phyloP scores from a whole-genome alignment of 2,113 vertebrate species.

The Macheiramphus alcinus region DNA sequence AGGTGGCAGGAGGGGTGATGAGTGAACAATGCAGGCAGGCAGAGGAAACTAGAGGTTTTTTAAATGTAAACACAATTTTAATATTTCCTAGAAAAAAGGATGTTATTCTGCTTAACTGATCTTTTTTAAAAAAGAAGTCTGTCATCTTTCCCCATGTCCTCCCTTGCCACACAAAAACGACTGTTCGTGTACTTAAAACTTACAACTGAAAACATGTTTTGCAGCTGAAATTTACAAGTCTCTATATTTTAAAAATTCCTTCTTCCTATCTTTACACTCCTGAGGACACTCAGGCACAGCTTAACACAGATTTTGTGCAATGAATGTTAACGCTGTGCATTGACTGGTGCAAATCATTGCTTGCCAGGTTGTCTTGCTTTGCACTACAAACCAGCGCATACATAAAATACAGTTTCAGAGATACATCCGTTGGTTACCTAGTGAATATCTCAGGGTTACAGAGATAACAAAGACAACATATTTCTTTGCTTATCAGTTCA shows the following conservation, averaged over 20 bases:
- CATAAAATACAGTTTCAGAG: neutral
- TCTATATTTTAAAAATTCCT: neutral
- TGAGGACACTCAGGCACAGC: neutral
- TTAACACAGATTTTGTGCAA: neutral
- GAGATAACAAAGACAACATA: neutral
- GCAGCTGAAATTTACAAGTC: neutral
- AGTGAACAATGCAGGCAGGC: neutral
- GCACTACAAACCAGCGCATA: neutral
- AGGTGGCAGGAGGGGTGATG: neutral
- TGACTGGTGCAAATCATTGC: neutral
- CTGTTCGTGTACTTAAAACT: neutral
- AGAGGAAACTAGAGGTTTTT: neutral
- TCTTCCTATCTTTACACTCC: neutral
- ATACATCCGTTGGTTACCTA: neutral
- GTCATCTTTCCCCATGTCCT: neutral
- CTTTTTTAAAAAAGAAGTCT: neutral
- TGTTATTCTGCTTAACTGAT: neutral
- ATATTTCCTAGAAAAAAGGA: slow-evolving; percentile 37
- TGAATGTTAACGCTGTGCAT: neutral
- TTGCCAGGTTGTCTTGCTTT: neutral
- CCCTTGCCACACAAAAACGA: neutral
- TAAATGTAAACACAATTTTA: neutral
- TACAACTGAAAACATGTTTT: neutral
- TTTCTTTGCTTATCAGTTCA: neutral
- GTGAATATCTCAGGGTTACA: neutral